These are phyloP conservation scores for Pangasius larnaudii DNA, from an alignment of 2,797 vertebrate species.

Conservation along the genomic window DNA sequence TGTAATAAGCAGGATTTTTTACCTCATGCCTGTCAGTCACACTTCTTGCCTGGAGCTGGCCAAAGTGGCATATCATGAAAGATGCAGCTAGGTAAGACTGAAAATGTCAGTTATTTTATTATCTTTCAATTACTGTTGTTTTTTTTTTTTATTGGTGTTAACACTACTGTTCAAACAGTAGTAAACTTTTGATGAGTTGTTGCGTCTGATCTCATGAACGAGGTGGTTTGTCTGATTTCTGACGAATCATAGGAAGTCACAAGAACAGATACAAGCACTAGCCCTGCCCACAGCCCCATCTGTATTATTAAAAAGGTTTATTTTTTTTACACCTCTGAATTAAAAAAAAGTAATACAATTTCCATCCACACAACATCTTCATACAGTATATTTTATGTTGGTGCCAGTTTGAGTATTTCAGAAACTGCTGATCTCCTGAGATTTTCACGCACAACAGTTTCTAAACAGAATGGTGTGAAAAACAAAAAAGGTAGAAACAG, in stretches of 20 bases:
- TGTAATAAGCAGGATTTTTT: slow-evolving; percentile 23
- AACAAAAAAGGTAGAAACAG: not conserved
- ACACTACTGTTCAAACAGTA: too few relatives aligned
- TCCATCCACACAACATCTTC: not conserved
- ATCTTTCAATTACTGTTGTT: not conserved
- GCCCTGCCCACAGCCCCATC: not conserved
- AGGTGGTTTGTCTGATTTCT: not conserved
- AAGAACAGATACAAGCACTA: not conserved
- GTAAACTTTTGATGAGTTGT: not conserved
- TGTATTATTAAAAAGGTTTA: not conserved
- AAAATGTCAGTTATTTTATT: not conserved
- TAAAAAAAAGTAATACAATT: not conserved
- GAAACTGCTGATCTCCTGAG: too few relatives aligned
- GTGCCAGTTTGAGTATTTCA: not conserved
- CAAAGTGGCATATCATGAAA: not conserved
- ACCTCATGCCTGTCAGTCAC: slow-evolving; percentile 27
- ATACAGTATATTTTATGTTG: not conserved
- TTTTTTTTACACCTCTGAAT: not conserved
- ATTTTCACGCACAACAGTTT: not conserved
- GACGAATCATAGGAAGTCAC: not conserved
- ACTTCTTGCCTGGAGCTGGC: slow-evolving; percentile 17
- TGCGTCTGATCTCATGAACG: not conserved
- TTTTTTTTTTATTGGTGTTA: not conserved
- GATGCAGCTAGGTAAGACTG: slow-evolving; percentile 8
- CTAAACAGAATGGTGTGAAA: not conserved